Conservation (phyloP, 2,113 vertebrate species). For the Guaruba guarouba region DNA sequence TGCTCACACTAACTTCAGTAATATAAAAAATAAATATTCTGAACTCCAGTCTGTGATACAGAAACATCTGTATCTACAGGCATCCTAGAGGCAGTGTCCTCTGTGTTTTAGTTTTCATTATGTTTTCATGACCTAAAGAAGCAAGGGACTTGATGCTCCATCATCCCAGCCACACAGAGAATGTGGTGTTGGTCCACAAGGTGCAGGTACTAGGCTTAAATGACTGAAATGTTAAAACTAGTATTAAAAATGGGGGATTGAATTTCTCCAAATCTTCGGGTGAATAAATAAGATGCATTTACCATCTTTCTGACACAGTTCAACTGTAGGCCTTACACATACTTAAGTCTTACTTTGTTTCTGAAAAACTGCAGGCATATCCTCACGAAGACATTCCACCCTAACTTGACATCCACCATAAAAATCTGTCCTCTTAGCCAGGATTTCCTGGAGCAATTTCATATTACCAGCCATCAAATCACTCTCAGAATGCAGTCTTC, state of each 20-base stretch:
- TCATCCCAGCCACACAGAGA: background rate
- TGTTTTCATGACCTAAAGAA: background rate
- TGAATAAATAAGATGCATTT: background rate
- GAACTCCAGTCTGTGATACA: background rate
- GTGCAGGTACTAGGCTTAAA: background rate
- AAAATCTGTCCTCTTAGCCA: background rate
- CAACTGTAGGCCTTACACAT: background rate
- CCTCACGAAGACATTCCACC: background rate
- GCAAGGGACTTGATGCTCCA: background rate
- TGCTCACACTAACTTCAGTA: background rate
- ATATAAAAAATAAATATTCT: background rate
- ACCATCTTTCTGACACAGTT: background rate
- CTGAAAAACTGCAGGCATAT: background rate
- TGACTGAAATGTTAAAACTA: background rate
- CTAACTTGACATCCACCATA: background rate
- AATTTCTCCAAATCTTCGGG: background rate
- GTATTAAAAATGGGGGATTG: background rate
- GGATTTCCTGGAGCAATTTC: background rate
- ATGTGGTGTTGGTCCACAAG: background rate
- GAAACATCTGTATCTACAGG: background rate
- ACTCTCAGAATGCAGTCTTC: background rate
- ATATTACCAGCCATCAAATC: background rate
- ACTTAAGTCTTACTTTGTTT: background rate
- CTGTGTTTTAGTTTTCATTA: background rate
- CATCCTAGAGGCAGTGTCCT: background rate